A percentile compares a stretch with the other conserved stretches of the same genome.
These are phyloP conservation scores for Protomyctophum bolini DNA, from an alignment of 2,113 vertebrate species.

Conservation along the genomic window DNA sequence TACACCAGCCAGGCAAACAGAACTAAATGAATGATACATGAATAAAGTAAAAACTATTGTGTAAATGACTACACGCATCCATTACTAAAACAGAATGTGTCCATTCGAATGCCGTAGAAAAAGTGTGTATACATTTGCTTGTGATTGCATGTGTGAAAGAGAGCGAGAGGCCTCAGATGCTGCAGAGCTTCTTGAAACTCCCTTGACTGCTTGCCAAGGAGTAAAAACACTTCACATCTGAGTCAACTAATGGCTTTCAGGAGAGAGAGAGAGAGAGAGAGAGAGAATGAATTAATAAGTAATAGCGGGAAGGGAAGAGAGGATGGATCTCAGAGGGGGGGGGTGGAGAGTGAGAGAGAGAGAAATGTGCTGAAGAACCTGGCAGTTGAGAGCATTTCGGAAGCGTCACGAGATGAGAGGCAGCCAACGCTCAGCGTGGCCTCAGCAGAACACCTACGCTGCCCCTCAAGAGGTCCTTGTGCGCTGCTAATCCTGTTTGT, in stretches of 20 bases:
- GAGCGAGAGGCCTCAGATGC: neutral
- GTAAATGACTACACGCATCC: neutral
- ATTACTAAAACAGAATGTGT: slow-evolving; percentile 1
- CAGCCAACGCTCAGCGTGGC: slow-evolving; percentile 50
- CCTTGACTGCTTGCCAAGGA: slow-evolving; percentile 11
- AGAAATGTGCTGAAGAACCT: neutral
- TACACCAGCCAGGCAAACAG: neutral
- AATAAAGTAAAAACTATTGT: neutral
- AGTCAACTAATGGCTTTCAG: slow-evolving; percentile 46
- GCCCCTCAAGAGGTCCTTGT: slow-evolving; percentile 51
- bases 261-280: slow-evolving; percentile 9
- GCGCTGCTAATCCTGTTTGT: slow-evolving; percentile 51
- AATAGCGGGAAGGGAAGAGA: slow-evolving; percentile 37
- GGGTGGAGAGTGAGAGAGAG: no score
- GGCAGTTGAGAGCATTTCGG: slow-evolving; percentile 48
- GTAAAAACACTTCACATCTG: slow-evolving; percentile 33
- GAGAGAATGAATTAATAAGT: no score
- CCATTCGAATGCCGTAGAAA: neutral
- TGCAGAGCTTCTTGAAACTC: neutral
- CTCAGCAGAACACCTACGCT: slow-evolving; percentile 53
- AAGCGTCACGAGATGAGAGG: slow-evolving; percentile 51
- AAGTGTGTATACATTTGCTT: neutral
- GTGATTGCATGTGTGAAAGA: neutral
- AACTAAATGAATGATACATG: neutral
- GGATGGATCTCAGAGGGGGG: neutral